Percentiles rank a stretch among this genome's conserved stretches.
phyloP scores from a whole-genome alignment of 2,888 invertebrate species.

The Allygus modestus region DNA sequence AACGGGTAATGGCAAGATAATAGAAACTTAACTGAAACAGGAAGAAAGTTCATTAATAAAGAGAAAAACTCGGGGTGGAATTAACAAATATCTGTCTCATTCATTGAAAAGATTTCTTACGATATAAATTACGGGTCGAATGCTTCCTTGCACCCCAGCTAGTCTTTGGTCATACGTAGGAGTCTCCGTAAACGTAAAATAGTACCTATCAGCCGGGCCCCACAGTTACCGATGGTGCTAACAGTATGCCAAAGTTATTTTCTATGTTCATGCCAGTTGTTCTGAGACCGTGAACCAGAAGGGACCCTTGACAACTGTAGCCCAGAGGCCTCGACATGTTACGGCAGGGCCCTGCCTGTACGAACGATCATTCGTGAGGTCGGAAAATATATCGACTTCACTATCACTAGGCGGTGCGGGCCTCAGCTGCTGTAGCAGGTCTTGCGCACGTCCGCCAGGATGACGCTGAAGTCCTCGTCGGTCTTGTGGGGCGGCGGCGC shows the following conservation, averaged over 20 bases:
- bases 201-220: neutral
- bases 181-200: constrained; percentile 3
- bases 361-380: neutral
- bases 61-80: neutral
- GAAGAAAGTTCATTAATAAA: neutral
- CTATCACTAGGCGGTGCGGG: neutral
- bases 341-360: no score
- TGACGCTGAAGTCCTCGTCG: constrained; percentile 93
- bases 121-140: neutral
- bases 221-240: no score
- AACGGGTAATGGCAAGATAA: neutral
- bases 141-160: constrained; percentile 18
- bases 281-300: no score
- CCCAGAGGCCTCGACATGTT: no score
- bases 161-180: constrained; percentile 27
- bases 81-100: neutral
- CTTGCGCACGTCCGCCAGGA: constrained; percentile 91
- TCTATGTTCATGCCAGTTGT: no score
- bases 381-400: constrained; percentile 46
- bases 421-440: constrained; percentile 86
- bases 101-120: neutral
- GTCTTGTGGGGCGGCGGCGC: constrained; percentile 77
- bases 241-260: no score
- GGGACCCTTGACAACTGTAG: no score
- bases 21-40: neutral